phyloP scores from a whole-genome alignment of 2,888 invertebrate species.

The Chymomyza procnemis region DNA sequence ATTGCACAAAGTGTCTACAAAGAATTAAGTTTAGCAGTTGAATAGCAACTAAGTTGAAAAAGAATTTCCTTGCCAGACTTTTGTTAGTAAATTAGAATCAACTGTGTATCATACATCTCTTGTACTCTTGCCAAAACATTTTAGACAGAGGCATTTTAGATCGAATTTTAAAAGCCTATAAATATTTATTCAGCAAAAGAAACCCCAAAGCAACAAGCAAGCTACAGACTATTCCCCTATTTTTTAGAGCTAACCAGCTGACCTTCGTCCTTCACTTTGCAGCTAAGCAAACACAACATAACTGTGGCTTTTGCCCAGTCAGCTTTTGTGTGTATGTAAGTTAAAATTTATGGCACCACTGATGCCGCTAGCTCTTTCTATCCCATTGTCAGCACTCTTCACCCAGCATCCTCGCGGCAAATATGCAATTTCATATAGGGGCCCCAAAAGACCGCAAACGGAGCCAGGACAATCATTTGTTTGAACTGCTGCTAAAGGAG shows the following conservation, averaged over 20 bases:
- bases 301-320: neutral
- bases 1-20: neutral
- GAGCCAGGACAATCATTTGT: conserved; percentile 9
- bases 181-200: neutral
- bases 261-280: neutral
- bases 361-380: neutral
- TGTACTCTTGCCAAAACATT: too few relatives aligned
- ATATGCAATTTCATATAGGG: conserved; percentile 46
- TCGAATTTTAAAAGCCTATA: neutral
- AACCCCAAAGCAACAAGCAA: neutral
- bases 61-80: conserved; percentile 41
- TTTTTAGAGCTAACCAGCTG: neutral
- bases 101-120: neutral
- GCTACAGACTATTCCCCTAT: neutral
- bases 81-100: conserved; percentile 58
- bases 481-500: conserved; percentile 21
- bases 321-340: neutral
- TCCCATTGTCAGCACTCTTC: neutral
- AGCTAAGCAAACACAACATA: neutral
- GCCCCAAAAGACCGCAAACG: neutral
- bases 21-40: conserved; percentile 63
- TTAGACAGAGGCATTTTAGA: neutral
- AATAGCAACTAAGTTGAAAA: conserved; percentile 63
- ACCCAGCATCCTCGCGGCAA: conserved; percentile 5
- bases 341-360: neutral